A percentile compares a stretch with the other conserved stretches of the same genome.
Evolutionary conservation across 2,797 vertebrate species (phyloP).

Genomic region (Gymnoscopelus microlampas): DNA sequence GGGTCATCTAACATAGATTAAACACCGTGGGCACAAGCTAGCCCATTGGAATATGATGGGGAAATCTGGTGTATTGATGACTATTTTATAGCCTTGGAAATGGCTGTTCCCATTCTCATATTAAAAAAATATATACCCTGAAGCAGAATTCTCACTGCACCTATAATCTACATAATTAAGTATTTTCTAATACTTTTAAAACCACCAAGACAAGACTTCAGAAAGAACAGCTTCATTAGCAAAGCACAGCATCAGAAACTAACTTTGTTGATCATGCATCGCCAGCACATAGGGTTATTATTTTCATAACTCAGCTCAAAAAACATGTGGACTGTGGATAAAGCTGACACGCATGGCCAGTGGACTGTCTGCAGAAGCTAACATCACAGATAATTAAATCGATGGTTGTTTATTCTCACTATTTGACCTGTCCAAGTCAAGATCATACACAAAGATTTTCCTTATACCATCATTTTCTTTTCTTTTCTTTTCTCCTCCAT

Average conservation of each 20-base stretch:
- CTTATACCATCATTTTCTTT: no score
- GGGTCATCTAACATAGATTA: constrained; percentile 19
- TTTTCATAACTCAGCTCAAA: background rate
- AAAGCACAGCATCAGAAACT: background rate
- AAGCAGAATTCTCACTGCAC: background rate
- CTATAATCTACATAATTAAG: constrained; percentile 1
- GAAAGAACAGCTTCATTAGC: background rate
- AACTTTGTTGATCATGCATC: background rate
- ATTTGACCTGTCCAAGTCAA: no score
- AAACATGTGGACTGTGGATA: no score
- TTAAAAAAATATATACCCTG: background rate
- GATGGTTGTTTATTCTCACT: no score
- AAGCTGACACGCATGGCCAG: no score
- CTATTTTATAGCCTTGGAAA: constrained; percentile 13
- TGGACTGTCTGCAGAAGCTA: no score
- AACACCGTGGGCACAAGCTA: constrained; percentile 32
- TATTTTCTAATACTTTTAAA: background rate
- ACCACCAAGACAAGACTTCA: background rate
- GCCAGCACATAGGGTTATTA: background rate
- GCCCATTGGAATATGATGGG: constrained; percentile 22
- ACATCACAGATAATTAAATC: no score
- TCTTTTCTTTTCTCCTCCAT: no score
- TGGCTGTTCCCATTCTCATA: constrained; percentile 12
- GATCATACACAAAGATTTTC: no score
- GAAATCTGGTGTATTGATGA: constrained; percentile 19